Base-by-base conservation (phyloP, 2,888 invertebrate species). In the Lepeophtheirus nordmannii region DNA sequence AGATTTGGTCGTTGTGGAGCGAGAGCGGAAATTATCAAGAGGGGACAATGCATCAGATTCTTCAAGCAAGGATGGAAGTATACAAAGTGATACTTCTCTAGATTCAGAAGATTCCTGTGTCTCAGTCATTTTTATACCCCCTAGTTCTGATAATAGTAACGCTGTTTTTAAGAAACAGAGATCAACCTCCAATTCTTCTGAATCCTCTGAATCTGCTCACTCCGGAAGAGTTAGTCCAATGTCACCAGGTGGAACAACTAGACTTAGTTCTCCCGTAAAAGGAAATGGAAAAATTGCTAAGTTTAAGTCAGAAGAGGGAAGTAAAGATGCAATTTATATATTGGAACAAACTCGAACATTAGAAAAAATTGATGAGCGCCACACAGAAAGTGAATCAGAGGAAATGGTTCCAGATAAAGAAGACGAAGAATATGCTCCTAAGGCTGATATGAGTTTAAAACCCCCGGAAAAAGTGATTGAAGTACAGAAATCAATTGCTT, bases 61-160 rank as follows among this genome's bases (percentile, higher is more conserved):
- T 38, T 74, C 74, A 22, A 67, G 67, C 23, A 77, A 77, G 70
- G 75, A 75, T 69, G 76, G 89, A 74, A 90, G 90, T 74, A 80
- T 91, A 68, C 91, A 91, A 76, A 90, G 90, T 75, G 92, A 92
- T 74, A 91, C 91, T 1, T 90, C 90, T 76, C 87, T 91, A 41
- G 92, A 92, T 75, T 89, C 89, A 1, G 91, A 92, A 75, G 91
- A 92, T 73, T 90, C 89, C 75, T 89, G 91, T 73, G 89, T 90
- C 67, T 90, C 90, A 69, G 91, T 92, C 59, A 91, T 92, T 73
- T 90, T 85, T 74, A 85, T 90, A 72, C 89, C 90, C 67, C 89
- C 87, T 77, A 76, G 78, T 61, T 56, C 67, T 20, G 68, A 68
- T 11, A 23, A 62, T 22, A 57, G 63, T 1, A 68, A 62, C 10